Evolutionary conservation across 2,888 invertebrate species (phyloP), one percentile per base, ranked within the genome.

Genomic region (Hecatera dysodea): DNA sequence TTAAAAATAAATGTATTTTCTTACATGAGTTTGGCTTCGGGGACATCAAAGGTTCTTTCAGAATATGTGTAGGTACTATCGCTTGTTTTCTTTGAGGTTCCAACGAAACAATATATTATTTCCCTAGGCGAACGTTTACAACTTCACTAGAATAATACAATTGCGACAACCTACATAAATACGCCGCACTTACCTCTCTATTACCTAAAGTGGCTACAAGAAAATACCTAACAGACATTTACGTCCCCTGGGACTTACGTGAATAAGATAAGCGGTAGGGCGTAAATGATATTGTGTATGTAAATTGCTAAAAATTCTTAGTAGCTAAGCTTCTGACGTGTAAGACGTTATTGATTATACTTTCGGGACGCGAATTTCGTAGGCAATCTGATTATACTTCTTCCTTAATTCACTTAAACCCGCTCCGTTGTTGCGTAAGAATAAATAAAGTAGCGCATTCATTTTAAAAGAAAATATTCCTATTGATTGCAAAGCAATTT

Each of bases 131-230:
- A 48, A 59, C 6, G 22, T 60, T 75, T 55, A 72, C 29, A 75
- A 24, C 24, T 60, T 63, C 19, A 29, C 50, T 52, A 39, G 42
- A 50, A 61, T 72, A 29, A 46, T 59, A 72, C 42, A 78, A 63
- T 17, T 42, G 39, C 19, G 12, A 27, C 27, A 27, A 46, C 36
- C 22, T 52, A 42, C 29, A 36, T 42, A 59, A 67, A 62, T 50
- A 39, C 6, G 12, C 29, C 42, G 48, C 75, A 56, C 19, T 42
- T 67, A 61, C 39, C 22, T 22, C 3, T 24, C 2, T 64, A 56
- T 78, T 72, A 72, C 39, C 48, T 56, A 17, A 72, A 72, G 19
- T 75, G 79, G 42, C 44, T 60, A n/a, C 50, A 78, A 50, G 6
- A 42, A 64, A 52, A 39, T 46, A 56, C 36, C 56, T 36, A 46